Evolutionary conservation across 2,113 vertebrate species (phyloP), one percentile per base, ranked within the genome.

Genomic region (Ophthalmolycus amberensis): DNA sequence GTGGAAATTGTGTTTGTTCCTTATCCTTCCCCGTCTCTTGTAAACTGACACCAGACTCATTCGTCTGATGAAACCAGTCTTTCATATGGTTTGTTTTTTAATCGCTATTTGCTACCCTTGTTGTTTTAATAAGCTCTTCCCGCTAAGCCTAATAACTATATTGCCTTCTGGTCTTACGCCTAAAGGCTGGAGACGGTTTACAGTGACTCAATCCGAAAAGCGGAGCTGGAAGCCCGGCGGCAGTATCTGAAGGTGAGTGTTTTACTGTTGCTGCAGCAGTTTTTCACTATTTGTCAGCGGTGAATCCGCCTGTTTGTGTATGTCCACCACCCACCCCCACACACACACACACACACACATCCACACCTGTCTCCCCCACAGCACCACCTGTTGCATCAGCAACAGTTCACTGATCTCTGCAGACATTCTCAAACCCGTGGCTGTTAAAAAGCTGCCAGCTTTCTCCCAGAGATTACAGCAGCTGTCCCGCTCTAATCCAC

Each of bases 231-330:
- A 74, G 97, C 98, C 0, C 95, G 97, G 46, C 95, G 99, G 89
- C 97, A 98, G 92, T 99, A 97, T 93, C 94, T 99, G 34, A 99
- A 98, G 97, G 97, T 99, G 87, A 89, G 86, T 56, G 9, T 20
- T 67, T n/a, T n/a, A 4, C 34, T 16, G 34, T 59, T 37, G 20
- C 37, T 40, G 37, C 46, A 34, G 14, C 25, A 1, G 29, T 34
- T 59, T 65, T n/a, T 71, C 3, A 20, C 32, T 9, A 46, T 73
- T 80, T 64, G 79, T 68, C 40, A 72, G 25, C 44, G 9, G 65
- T 56, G 58, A 68, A 42, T 86, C 67, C 34, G 60, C 56, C 77
- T 5, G 14, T 29, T 62, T 80, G 60, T 75, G 66, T 29, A 40
- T 71, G 65, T 50, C 40, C 72, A 65, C 48, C 64, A 48, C 75